Percentiles rank a stretch among this genome's conserved stretches.
Evolutionary conservation across 2,797 vertebrate species (phyloP).

Genomic region (Bradypodion ventrale): DNA sequence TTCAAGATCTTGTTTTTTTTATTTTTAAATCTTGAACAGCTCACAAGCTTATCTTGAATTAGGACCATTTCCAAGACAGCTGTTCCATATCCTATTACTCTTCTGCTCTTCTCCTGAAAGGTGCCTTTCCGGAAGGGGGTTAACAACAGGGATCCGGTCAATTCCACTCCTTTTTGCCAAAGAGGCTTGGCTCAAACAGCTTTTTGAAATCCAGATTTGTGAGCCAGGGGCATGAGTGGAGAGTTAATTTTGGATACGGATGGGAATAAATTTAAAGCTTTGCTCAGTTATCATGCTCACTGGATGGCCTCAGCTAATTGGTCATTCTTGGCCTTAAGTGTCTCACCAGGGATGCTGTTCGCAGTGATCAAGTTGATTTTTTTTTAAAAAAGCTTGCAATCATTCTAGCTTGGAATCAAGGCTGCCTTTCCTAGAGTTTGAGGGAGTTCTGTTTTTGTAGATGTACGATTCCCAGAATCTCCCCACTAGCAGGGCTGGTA

Average conservation of each 20-base stretch:
- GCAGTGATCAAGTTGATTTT: background rate
- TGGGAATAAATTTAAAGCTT: background rate
- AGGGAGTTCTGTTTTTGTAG: background rate
- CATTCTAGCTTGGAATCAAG: background rate
- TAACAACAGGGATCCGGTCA: background rate
- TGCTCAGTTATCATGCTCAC: background rate
- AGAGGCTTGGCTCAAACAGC: background rate
- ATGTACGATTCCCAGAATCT: background rate
- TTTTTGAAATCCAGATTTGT: background rate
- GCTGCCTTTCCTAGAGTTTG: background rate
- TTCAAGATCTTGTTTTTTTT: background rate
- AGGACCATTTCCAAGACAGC: background rate
- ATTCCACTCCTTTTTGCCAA: background rate
- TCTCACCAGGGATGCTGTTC: background rate
- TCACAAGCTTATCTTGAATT: background rate
- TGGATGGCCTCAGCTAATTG: background rate
- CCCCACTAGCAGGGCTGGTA: background rate
- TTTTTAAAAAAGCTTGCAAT: background rate
- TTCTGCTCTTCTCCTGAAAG: background rate
- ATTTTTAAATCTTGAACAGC: background rate
- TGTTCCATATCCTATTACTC: background rate
- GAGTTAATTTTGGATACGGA: slow-evolving; percentile 1
- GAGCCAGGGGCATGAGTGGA: background rate
- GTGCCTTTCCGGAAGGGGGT: background rate
- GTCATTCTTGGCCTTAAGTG: background rate